phyloP scores from a whole-genome alignment of 2,797 vertebrate species.

The Girardinus metallicus region DNA sequence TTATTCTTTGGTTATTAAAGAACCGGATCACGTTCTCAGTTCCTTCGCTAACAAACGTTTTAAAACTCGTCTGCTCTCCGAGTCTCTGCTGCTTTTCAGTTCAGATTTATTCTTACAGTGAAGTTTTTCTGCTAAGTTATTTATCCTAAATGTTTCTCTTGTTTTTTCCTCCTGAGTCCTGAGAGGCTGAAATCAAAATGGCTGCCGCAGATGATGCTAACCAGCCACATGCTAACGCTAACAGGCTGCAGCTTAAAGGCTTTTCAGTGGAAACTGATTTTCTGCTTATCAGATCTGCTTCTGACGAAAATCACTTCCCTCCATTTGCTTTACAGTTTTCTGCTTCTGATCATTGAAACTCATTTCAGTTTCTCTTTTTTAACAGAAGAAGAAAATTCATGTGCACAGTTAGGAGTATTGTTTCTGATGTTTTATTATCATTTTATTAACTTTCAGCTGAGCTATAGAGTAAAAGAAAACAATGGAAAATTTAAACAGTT shows the following conservation, averaged over 20 bases:
- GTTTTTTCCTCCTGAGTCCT: not conserved
- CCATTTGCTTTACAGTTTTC: not conserved
- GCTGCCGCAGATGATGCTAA: not conserved
- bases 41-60: not conserved
- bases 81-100: not conserved
- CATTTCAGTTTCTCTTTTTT: not conserved
- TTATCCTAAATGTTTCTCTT: not conserved
- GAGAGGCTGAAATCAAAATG: not conserved
- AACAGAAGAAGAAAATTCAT: not conserved
- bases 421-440: not conserved
- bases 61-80: not conserved
- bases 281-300: not conserved
- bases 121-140: too few relatives aligned
- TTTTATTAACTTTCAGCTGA: not conserved
- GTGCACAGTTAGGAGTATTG: not conserved
- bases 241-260: too few relatives aligned
- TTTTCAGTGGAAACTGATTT: not conserved
- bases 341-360: not conserved
- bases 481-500: not conserved
- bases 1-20: too few relatives aligned
- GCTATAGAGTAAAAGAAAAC: not conserved
- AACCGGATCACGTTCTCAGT: too few relatives aligned
- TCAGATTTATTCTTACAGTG: not conserved
- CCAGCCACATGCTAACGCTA: too few relatives aligned
- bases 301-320: not conserved